phyloP scores from a whole-genome alignment of 2,113 vertebrate genomes.

The Pterocles burchelli region DNA sequence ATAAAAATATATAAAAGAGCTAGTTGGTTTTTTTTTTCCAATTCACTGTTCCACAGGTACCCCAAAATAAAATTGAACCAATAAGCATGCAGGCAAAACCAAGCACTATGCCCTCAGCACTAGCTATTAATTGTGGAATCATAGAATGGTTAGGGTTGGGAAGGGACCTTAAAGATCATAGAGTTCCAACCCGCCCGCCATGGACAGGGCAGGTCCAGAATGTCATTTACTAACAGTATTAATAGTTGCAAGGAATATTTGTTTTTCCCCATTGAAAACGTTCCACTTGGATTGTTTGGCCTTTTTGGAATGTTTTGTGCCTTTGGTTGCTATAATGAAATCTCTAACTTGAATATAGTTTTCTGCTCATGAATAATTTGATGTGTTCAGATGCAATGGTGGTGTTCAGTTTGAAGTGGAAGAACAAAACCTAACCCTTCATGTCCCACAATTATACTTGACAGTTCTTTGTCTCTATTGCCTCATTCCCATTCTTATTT shows the following conservation, averaged over 20 bases:
- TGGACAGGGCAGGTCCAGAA: neutral
- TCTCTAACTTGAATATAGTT: neutral
- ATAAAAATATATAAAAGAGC: neutral
- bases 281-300: neutral
- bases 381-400: neutral
- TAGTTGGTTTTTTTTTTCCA: neutral
- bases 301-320: neutral
- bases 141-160: too few relatives aligned
- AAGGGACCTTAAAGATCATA: too few relatives aligned
- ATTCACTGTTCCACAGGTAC: neutral
- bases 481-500: neutral
- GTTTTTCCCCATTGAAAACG: neutral
- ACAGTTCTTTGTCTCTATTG: neutral
- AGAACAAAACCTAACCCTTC: neutral
- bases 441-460: neutral
- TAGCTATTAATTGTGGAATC: neutral
- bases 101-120: neutral
- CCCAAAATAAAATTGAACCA: neutral
- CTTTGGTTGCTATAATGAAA: neutral
- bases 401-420: neutral
- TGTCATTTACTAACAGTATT: neutral
- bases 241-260: neutral
- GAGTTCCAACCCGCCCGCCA: too few relatives aligned
- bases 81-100: neutral
- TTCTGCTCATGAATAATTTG: neutral